A percentile compares a stretch with the other conserved stretches of the same genome.
These are phyloP conservation scores for Chrysogorgia sp. DNA, from an alignment of 92 coral and sea anemone genomes.

Conservation along the genomic window DNA sequence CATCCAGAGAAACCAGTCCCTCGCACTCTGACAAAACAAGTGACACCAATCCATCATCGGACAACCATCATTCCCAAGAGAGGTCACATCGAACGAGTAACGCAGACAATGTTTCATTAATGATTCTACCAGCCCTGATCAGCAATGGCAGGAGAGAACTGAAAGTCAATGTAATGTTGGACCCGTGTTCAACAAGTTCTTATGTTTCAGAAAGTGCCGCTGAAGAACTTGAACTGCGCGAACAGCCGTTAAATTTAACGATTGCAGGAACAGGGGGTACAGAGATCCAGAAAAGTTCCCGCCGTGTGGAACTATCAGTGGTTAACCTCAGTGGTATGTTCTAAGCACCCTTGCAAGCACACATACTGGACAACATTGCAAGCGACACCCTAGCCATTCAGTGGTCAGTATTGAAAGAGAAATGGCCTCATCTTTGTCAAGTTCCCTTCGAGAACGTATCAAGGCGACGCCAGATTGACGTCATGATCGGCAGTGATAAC, in stretches of 20 bases:
- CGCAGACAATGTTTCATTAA: conserved; percentile 17
- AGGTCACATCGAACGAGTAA: not conserved
- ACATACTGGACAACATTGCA: conserved; percentile 50
- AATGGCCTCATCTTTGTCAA: conserved; percentile 48
- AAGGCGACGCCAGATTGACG: conserved; percentile 51
- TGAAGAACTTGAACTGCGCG: conserved; percentile 32
- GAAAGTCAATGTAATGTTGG: too few species aligned
- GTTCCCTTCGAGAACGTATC: conserved; percentile 51
- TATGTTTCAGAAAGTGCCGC: conserved; percentile 32
- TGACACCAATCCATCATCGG: not conserved
- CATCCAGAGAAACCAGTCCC: too few species aligned
- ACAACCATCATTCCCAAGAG: not conserved
- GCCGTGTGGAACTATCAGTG: conserved; percentile 19
- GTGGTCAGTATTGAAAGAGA: conserved; percentile 60
- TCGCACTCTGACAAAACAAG: not conserved
- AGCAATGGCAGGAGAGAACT: too few species aligned
- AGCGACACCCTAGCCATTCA: conserved; percentile 59
- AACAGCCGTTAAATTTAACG: conserved; percentile 26
- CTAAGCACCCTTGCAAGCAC: conserved; percentile 31
- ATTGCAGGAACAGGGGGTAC: conserved; percentile 40
- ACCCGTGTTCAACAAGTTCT: too few species aligned
- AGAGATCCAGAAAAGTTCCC: too few species aligned
- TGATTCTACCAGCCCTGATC: conserved; percentile 17
- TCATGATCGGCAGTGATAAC: conserved; percentile 60
- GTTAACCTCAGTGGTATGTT: conserved; percentile 31